Evolutionary conservation across 1,140 invertebrate genomes (phyloP).

Genomic region (Propsilocerus akamusi): DNA sequence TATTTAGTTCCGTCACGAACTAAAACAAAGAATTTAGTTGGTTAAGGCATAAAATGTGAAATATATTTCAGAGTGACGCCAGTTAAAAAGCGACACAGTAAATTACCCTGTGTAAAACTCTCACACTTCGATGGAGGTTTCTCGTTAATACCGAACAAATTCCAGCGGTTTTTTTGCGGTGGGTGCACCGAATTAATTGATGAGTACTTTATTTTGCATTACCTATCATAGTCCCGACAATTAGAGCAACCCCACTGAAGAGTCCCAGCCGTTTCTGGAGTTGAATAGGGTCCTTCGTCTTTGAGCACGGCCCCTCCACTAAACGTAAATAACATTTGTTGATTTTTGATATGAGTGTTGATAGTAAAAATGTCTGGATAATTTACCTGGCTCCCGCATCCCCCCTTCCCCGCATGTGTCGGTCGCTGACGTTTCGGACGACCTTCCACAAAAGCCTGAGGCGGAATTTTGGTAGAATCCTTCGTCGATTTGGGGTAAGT

Average conservation of each 20-base stretch:
- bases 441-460: constrained; percentile 22
- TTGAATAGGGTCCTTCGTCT: constrained; percentile 86
- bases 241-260: constrained; percentile 95
- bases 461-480: constrained; percentile 12
- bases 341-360: background rate
- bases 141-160: background rate
- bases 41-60: too few relatives aligned
- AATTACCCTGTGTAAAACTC: background rate
- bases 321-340: background rate
- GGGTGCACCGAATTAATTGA: background rate
- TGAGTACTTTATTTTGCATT: constrained; percentile 15
- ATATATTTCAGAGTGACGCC: too few relatives aligned
- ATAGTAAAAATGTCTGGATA: background rate
- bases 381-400: background rate
- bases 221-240: constrained; percentile 90
- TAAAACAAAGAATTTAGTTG: too few relatives aligned
- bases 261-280: constrained; percentile 96
- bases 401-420: constrained; percentile 18
- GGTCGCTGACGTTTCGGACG: constrained; percentile 26
- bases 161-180: background rate
- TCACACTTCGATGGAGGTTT: background rate
- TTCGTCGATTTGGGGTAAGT: constrained; percentile 6
- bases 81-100: too few relatives aligned
- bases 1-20: too few relatives aligned
- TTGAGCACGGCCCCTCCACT: constrained; percentile 75